A percentile compares a stretch with the other conserved stretches of the same genome.
Evolutionary conservation across 2,888 invertebrate genomes (phyloP).

Genomic region (Apodemia duryi): DNA sequence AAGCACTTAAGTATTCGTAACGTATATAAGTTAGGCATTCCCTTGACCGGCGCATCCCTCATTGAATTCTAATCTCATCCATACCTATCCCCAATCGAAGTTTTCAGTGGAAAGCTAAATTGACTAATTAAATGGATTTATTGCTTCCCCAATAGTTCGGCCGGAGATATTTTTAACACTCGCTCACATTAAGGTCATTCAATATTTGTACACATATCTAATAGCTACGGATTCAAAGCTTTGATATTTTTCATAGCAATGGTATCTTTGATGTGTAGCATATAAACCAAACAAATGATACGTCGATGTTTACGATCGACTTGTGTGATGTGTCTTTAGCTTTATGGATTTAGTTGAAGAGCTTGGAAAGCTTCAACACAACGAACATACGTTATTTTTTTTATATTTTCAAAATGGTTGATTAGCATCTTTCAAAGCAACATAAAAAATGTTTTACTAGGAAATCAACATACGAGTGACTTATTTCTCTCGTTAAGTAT

Average conservation of each 20-base stretch:
- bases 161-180: constrained; percentile 54
- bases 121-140: constrained; percentile 73
- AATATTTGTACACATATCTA: constrained; percentile 49
- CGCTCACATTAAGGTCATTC: constrained; percentile 41
- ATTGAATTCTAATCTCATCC: constrained; percentile 47
- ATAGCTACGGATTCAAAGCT: constrained; percentile 44
- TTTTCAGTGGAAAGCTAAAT: constrained; percentile 38
- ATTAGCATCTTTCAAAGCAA: no score
- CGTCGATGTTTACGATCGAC: constrained; percentile 36
- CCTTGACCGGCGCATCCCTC: constrained; percentile 31
- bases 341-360: constrained; percentile 30
- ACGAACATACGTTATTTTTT: no score
- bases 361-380: background rate
- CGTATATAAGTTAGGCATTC: constrained; percentile 30
- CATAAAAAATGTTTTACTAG: no score
- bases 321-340: constrained; percentile 30
- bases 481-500: no score
- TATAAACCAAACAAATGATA: constrained; percentile 42
- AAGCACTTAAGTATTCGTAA: constrained; percentile 35
- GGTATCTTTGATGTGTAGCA: constrained; percentile 51
- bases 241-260: constrained; percentile 42
- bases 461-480: no score
- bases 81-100: constrained; percentile 41
- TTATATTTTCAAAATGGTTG: no score
- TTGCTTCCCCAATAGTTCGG: constrained; percentile 59